A percentile compares a stretch with the other conserved stretches of the same genome.
Conservation (phyloP, 2,888 invertebrate genomes). For the Drosophila pseudotakahashii region DNA sequence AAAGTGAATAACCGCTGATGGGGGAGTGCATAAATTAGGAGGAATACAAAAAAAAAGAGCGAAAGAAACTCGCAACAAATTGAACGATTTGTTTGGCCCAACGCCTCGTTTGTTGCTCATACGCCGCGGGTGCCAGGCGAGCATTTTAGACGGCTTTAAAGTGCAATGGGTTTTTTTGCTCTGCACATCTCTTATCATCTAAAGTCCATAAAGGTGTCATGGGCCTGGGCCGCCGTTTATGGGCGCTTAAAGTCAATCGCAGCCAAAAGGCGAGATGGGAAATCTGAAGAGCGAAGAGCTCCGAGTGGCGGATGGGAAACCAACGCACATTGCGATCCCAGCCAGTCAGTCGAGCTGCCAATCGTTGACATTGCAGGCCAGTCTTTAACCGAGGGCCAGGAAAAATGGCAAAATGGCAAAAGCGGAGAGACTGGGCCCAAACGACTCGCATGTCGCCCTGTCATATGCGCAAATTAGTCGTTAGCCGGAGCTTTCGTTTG, state of each 20-base stretch:
- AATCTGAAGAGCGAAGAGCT: conserved; percentile 37
- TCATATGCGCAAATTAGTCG: conserved; percentile 79
- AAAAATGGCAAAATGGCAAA: background rate
- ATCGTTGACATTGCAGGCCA: conserved; percentile 57
- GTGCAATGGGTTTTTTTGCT: conserved; percentile 31
- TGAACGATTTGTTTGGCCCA: conserved; percentile 61
- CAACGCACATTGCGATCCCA: conserved; percentile 69
- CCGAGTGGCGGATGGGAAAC: conserved; percentile 57
- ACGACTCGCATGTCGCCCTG: conserved; percentile 68
- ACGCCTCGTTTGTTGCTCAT: conserved; percentile 61
- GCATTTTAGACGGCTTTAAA: conserved; percentile 29
- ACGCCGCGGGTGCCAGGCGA: conserved; percentile 58
- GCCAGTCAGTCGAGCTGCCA: conserved; percentile 53
- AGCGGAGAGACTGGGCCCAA: conserved; percentile 14
- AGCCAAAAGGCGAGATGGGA: conserved; percentile 17
- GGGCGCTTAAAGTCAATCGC: conserved; percentile 55
- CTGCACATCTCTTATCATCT: conserved; percentile 72
- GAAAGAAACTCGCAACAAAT: conserved; percentile 47
- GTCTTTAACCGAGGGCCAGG: conserved; percentile 25
- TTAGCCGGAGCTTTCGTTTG: conserved; percentile 60
- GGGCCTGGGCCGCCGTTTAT: conserved; percentile 62
- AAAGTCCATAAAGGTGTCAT: conserved; percentile 67
- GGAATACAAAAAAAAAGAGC: conserved; percentile 46
- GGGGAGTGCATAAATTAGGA: conserved; percentile 63
- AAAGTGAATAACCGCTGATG: conserved; percentile 58